Percentiles rank a stretch among this genome's conserved stretches.
These are phyloP conservation scores for Penaeus indicus DNA, from an alignment of 1,140 invertebrate species.

Conservation along the genomic window DNA sequence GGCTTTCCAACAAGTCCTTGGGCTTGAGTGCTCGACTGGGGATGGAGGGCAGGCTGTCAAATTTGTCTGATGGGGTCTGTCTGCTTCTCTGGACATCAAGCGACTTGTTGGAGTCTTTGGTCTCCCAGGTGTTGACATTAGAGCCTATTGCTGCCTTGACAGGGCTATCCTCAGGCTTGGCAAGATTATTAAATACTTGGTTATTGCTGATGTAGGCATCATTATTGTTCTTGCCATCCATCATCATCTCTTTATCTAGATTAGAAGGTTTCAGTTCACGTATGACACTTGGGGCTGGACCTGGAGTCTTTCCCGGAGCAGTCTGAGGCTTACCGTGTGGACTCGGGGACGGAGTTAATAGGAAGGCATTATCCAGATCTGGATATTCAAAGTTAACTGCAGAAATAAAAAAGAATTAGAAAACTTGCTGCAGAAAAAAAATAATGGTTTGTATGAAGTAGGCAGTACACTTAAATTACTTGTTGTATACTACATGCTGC, in stretches of 20 bases:
- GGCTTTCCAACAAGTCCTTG: slow-evolving; percentile 72
- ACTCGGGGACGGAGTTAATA: slow-evolving; percentile 37
- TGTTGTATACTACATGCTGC: too few relatives aligned
- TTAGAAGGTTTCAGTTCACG: slow-evolving; percentile 48
- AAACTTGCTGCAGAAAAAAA: too few relatives aligned
- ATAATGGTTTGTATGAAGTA: too few relatives aligned
- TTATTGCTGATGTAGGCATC: slow-evolving; percentile 54
- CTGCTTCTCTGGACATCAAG: slow-evolving; percentile 62
- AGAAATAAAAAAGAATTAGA: slow-evolving; percentile 46
- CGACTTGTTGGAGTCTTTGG: slow-evolving; percentile 58
- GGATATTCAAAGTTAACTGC: slow-evolving; percentile 71
- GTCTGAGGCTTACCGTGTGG: background rate
- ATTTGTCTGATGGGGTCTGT: background rate
- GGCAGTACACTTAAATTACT: too few relatives aligned
- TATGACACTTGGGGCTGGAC: slow-evolving; percentile 66
- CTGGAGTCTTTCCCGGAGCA: slow-evolving; percentile 21
- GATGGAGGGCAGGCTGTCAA: slow-evolving; percentile 69
- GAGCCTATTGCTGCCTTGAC: slow-evolving; percentile 16
- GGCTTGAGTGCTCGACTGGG: slow-evolving; percentile 74
- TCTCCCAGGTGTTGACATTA: slow-evolving; percentile 45
- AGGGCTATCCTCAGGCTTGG: slow-evolving; percentile 12
- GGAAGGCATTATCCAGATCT: slow-evolving; percentile 71
- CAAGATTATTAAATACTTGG: slow-evolving; percentile 4
- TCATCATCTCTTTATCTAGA: slow-evolving; percentile 25
- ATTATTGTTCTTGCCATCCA: slow-evolving; percentile 67